Evolutionary conservation across 2,797 vertebrate species (phyloP).

Genomic region (Falco biarmicus): DNA sequence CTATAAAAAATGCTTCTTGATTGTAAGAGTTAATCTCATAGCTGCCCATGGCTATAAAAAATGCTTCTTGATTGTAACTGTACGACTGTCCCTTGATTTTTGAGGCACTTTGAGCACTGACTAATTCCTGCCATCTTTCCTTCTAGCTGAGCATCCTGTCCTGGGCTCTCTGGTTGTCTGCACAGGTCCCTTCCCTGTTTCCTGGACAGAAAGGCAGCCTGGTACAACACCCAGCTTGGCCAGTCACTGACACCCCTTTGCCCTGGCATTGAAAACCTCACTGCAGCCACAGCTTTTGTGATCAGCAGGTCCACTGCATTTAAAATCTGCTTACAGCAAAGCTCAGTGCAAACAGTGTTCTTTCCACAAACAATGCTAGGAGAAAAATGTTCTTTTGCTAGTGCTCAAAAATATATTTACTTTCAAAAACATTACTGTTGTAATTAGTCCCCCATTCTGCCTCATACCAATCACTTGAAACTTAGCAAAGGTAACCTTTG

Average conservation of each 20-base stretch:
- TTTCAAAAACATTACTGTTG: background rate
- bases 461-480: background rate
- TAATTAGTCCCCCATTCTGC: background rate
- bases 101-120: background rate
- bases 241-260: background rate
- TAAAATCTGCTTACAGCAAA: background rate
- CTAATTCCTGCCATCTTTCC: background rate
- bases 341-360: background rate
- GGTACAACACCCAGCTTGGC: background rate
- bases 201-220: background rate
- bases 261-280: background rate
- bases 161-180: background rate
- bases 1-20: background rate
- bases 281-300: background rate
- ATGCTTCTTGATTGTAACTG: background rate
- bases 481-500: background rate
- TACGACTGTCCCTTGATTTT: background rate
- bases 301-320: background rate
- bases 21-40: background rate
- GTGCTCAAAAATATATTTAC: background rate
- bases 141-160: background rate
- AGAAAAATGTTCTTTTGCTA: background rate
- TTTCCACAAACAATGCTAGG: background rate
- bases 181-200: background rate
- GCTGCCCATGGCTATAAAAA: background rate